phyloP scores from a whole-genome alignment of 2,113 vertebrate species.

The Aspiorhynchus laticeps region DNA sequence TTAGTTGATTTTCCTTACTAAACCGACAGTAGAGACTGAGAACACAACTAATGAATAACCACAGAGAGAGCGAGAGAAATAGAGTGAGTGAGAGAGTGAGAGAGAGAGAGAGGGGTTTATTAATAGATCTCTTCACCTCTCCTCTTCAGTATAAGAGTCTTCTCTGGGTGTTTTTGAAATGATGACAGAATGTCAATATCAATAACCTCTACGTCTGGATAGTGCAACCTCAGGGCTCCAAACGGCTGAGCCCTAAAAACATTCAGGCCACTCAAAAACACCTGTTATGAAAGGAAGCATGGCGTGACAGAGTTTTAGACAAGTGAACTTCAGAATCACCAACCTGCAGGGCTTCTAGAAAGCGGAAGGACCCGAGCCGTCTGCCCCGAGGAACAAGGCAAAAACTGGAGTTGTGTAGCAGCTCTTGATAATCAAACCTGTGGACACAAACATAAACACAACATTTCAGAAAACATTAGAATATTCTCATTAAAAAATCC shows the following conservation, averaged over 20 bases:
- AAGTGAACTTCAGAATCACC: constrained; percentile 21
- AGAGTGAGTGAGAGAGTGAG: not conserved
- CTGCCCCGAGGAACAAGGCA: constrained; percentile 88
- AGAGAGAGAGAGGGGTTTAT: not conserved
- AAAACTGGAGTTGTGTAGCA: constrained; percentile 90
- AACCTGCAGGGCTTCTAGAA: constrained; percentile 93
- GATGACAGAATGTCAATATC: constrained; percentile 75
- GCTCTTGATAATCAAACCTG: constrained; percentile 84
- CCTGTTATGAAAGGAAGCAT: constrained; percentile 57
- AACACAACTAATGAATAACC: not conserved
- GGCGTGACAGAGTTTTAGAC: constrained; percentile 17
- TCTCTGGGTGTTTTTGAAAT: constrained; percentile 53
- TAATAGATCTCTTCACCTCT: constrained; percentile 46
- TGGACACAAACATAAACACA: constrained; percentile 41
- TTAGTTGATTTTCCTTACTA: not conserved
- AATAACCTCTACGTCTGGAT: constrained; percentile 65
- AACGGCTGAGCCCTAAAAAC: constrained; percentile 25
- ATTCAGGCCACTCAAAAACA: constrained; percentile 8
- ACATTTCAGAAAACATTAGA: constrained; percentile 38
- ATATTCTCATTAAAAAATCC: too few species aligned
- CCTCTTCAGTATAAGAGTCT: constrained; percentile 49
- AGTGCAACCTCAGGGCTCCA: constrained; percentile 46
- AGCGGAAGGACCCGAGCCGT: constrained; percentile 81
- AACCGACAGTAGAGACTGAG: not conserved
- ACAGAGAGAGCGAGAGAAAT: not conserved